phyloP scores from a whole-genome alignment of 2,888 invertebrate genomes.

The Platycheirus albimanus region DNA sequence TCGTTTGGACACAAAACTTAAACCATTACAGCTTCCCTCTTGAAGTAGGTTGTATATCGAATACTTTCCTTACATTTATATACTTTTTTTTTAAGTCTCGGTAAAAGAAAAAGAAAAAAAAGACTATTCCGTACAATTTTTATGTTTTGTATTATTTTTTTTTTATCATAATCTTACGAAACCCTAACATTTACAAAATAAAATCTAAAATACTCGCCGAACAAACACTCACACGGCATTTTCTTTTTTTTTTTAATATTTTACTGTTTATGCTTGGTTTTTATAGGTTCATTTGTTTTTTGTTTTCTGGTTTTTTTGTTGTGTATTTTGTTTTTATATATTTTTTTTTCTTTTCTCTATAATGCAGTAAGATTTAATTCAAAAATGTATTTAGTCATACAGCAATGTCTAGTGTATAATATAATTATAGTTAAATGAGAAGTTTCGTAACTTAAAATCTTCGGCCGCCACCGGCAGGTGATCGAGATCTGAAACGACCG shows the following conservation, averaged over 20 bases:
- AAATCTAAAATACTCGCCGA: slow-evolving; percentile 71
- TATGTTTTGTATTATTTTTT: slow-evolving; percentile 24
- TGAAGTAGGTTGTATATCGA: slow-evolving; percentile 48
- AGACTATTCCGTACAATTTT: slow-evolving; percentile 51
- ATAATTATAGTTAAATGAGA: slow-evolving; percentile 66
- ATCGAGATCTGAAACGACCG: slow-evolving; percentile 81
- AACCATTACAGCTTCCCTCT: slow-evolving; percentile 46
- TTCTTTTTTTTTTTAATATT: slow-evolving; percentile 32
- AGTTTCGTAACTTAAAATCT: slow-evolving; percentile 68
- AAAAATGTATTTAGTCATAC: slow-evolving; percentile 71
- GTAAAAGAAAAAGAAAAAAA: slow-evolving; percentile 32
- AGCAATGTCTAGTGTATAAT: slow-evolving; percentile 70
- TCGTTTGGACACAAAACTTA: slow-evolving; percentile 58
- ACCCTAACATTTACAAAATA: slow-evolving; percentile 72
- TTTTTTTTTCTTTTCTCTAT: no score
- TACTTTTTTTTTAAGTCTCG: slow-evolving; percentile 9
- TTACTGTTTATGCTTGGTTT: slow-evolving; percentile 16
- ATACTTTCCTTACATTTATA: slow-evolving; percentile 58
- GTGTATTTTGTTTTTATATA: no score
- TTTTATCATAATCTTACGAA: slow-evolving; percentile 45
- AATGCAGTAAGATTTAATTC: slow-evolving; percentile 70
- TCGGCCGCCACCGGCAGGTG: slow-evolving; percentile 80
- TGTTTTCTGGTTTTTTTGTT: slow-evolving; percentile 24
- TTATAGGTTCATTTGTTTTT: no score
- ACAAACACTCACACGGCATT: slow-evolving; percentile 52